These are phyloP conservation scores for Athetis lepigone DNA, from an alignment of 2,888 invertebrate species.

Conservation along the genomic window DNA sequence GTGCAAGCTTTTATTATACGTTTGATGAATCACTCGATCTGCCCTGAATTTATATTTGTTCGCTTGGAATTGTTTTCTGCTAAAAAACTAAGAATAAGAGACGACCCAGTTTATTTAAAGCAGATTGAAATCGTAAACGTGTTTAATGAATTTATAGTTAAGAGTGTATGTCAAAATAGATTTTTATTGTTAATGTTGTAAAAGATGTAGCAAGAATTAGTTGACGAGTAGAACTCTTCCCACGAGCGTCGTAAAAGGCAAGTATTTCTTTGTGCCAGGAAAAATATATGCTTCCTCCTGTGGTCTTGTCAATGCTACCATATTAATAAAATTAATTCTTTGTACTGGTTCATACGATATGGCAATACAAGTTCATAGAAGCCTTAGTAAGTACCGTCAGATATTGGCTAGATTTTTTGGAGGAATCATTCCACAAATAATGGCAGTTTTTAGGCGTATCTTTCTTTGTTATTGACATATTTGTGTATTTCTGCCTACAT, in stretches of 20 bases:
- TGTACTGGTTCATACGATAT: neutral
- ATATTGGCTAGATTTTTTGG: too few relatives aligned
- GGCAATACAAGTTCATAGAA: neutral
- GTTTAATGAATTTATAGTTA: constrained; percentile 49
- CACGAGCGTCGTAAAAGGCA: constrained; percentile 20
- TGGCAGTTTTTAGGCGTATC: too few relatives aligned
- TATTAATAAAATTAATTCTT: neutral
- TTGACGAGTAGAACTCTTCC: constrained; percentile 17
- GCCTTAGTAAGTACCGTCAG: too few relatives aligned
- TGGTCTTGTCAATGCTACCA: neutral
- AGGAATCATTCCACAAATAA: too few relatives aligned
- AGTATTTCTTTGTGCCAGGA: constrained; percentile 19
- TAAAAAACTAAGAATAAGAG: constrained; percentile 49
- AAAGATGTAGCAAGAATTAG: constrained; percentile 19
- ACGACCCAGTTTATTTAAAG: constrained; percentile 57
- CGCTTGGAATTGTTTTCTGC: constrained; percentile 61
- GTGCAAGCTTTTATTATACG: constrained; percentile 67
- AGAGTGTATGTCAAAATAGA: constrained; percentile 40
- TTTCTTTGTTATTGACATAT: too few relatives aligned
- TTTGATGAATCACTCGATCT: constrained; percentile 71
- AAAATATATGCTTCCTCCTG: neutral
- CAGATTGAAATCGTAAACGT: constrained; percentile 54
- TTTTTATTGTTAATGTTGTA: constrained; percentile 43
- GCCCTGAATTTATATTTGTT: constrained; percentile 68
- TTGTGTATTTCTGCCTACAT: too few relatives aligned